phyloP scores from a whole-genome alignment of 2,113 vertebrate genomes.

The Hippocampus guttulatus region DNA sequence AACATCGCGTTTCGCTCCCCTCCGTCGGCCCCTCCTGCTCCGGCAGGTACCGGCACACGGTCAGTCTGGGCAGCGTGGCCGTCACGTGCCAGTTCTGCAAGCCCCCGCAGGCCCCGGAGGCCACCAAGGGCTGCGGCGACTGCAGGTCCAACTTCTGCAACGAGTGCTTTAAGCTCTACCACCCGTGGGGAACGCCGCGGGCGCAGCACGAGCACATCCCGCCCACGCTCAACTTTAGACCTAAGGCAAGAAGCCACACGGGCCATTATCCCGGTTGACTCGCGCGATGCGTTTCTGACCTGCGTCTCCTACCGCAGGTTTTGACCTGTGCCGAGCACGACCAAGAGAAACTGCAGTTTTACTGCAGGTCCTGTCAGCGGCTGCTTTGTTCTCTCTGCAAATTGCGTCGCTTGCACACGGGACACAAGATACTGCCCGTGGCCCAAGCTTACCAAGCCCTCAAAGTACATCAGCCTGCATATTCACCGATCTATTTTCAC shows the following conservation, averaged over 20 bases:
- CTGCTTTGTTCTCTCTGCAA: conserved; percentile 92
- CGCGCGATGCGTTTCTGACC: not conserved
- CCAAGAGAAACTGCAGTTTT: conserved; percentile 88
- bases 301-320: conserved; percentile 45
- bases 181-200: conserved; percentile 95
- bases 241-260: conserved; percentile 77
- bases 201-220: conserved; percentile 91
- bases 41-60: conserved; percentile 73
- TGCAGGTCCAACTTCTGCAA: conserved; percentile 94
- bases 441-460: conserved; percentile 89
- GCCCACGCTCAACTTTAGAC: conserved; percentile 90
- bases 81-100: conserved; percentile 97
- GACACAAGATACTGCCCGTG: conserved; percentile 89
- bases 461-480: conserved; percentile 70
- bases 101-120: conserved; percentile 83
- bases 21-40: not conserved
- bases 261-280: no score
- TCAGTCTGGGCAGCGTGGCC: conserved; percentile 74
- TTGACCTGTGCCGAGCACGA: conserved; percentile 75
- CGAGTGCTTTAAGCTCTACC: conserved; percentile 96
- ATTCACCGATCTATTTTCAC: not conserved
- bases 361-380: conserved; percentile 89
- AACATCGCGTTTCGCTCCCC: not conserved
- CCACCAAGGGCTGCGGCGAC: conserved; percentile 93
- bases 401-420: conserved; percentile 82